A percentile compares a stretch with the other conserved stretches of the same genome.
Evolutionary conservation across 2,888 invertebrate genomes (phyloP).

Genomic region (Limenitis camilla): DNA sequence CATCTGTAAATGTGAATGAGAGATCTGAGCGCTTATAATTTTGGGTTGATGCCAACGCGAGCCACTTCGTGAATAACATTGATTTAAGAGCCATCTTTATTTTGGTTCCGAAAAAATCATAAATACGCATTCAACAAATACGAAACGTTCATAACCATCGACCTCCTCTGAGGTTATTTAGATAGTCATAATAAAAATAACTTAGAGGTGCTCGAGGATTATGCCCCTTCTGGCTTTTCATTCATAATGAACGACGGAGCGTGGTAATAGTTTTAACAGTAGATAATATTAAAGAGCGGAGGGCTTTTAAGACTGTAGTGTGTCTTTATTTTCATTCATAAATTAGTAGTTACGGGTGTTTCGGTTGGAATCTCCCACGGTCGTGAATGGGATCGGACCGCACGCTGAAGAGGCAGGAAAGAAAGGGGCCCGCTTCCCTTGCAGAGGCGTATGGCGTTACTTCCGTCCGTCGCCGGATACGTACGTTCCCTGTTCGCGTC

Average conservation of each 20-base stretch:
- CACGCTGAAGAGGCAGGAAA: conserved; percentile 43
- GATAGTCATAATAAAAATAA: conserved; percentile 39
- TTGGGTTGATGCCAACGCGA: conserved; percentile 17
- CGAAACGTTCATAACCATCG: conserved; percentile 7
- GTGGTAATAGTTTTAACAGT: conserved; percentile 34
- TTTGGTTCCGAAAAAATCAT: conserved; percentile 18
- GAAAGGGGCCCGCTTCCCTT: conserved; percentile 70
- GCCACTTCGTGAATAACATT: conserved; percentile 14
- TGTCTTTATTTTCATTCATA: conserved; percentile 60
- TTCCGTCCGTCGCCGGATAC: conserved; percentile 63
- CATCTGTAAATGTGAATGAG: conserved; percentile 14
- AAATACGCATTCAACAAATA: conserved; percentile 9
- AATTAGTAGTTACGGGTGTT: conserved; percentile 53
- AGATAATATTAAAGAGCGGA: conserved; percentile 44
- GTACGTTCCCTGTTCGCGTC: conserved; percentile 58
- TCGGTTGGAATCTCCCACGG: conserved; percentile 61
- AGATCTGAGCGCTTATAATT: conserved; percentile 15
- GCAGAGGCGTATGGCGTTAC: conserved; percentile 57
- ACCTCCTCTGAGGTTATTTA: conserved; percentile 18
- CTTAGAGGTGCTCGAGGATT: conserved; percentile 32
- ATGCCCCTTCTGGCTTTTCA: conserved; percentile 45
- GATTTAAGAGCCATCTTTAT: conserved; percentile 19
- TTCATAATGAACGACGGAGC: conserved; percentile 41
- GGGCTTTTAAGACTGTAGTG: conserved; percentile 36
- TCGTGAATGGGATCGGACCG: conserved; percentile 46